Base-by-base conservation (phyloP, 1,140 invertebrate species). In the Drosophila kepulauana region DNA sequence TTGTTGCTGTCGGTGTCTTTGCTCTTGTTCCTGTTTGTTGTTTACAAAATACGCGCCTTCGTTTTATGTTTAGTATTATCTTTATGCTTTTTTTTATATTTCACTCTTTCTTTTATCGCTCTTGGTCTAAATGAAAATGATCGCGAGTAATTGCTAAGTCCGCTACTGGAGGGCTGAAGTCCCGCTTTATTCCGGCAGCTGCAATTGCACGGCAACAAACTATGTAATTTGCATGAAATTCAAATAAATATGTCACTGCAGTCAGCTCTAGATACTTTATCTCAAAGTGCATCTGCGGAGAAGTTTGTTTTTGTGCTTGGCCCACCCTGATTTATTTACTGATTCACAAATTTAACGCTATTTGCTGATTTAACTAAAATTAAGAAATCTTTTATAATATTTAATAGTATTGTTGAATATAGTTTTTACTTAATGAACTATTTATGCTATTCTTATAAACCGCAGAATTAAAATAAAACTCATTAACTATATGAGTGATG, bases 201-300 rank as follows among this genome's bases (percentile, higher is more conserved):
- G 49, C 81, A 84, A 52, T 82, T 78, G 67, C 69, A 71, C 69
- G 57, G 10, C 8, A 51, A 10, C 64, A 71, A 58, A 57, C 58
- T 61, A 61, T 30, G 20, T 64, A 90, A 90, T 90, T 90, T 86
- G 87, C 86, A 90, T 90, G 79, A 90, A 90, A 82, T 81, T 82
- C 86, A 70, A 86, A 90, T 90, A 90, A 90, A 90, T 86, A 90
- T 86, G 86, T 74, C 86, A 90, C 65, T 82, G 81, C 81, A 82
- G 76, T 82, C 75, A 77, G 77, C 54, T 25, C 20, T 67, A 70
- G 69, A 54, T 65, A 74, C 70, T 65, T 33, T 52, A 54, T 54
- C 38, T 13, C 13, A 69, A 62, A 48, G 28, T 61, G 57, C 71
- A 74, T n/a, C 11, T 25, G 20, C 20, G 3, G 20, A 25, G 20